Evolutionary conservation across 2,797 vertebrate genomes (phyloP).

Genomic region (Halcyon smyrnensis): DNA sequence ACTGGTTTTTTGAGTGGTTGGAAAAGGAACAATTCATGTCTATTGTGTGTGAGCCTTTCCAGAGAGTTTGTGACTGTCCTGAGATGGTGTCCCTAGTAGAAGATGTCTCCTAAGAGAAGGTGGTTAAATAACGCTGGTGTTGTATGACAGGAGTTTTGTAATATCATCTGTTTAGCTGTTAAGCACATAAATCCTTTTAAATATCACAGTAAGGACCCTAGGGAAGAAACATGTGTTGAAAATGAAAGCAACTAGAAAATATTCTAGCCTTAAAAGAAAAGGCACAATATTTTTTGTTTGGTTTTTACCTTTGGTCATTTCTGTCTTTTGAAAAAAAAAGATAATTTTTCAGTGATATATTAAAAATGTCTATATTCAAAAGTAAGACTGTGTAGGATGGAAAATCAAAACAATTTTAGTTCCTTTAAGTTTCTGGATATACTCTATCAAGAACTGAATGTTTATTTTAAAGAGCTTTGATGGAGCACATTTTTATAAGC

Average conservation of each 20-base stretch:
- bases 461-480: not conserved
- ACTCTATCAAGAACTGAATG: not conserved
- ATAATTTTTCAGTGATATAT: not conserved
- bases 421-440: not conserved
- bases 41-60: not conserved
- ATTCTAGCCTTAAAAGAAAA: not conserved
- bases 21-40: not conserved
- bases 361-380: not conserved
- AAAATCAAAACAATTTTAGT: not conserved
- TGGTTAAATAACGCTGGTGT: not conserved
- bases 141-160: not conserved
- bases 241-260: not conserved
- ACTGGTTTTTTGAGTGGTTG: fast-evolving
- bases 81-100: not conserved
- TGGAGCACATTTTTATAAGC: not conserved
- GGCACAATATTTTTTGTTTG: too few relatives aligned
- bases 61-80: not conserved
- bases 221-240: not conserved
- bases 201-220: not conserved
- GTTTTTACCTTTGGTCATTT: not conserved
- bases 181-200: slow-evolving; percentile 20
- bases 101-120: not conserved
- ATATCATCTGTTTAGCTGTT: not conserved
- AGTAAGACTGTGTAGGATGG: not conserved
- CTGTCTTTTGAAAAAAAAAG: not conserved